phyloP scores from a whole-genome alignment of 2,797 vertebrate genomes.

The Lutra lutra region DNA sequence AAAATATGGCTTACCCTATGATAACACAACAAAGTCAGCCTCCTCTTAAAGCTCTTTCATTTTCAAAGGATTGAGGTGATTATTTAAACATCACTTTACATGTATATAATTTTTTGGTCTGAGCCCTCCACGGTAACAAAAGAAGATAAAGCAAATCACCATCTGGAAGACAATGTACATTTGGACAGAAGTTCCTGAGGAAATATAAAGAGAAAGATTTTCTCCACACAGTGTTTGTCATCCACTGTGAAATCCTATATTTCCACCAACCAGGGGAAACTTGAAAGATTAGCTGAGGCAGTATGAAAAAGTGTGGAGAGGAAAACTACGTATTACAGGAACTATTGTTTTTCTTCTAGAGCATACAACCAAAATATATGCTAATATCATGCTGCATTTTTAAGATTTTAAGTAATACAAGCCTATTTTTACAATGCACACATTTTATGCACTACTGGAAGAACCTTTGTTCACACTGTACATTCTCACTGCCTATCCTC shows the following conservation, averaged over 20 bases:
- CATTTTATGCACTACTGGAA: not conserved
- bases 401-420: not conserved
- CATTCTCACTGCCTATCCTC: not conserved
- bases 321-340: not conserved
- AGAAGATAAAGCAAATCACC: not conserved
- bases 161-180: constrained; percentile 5
- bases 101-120: not conserved
- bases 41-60: not conserved
- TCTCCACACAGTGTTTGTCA: not conserved
- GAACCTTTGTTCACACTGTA: not conserved
- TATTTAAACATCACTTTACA: constrained; percentile 16
- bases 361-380: not conserved
- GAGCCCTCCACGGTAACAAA: not conserved
- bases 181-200: constrained; percentile 33
- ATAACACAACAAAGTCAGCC: not conserved
- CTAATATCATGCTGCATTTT: not conserved
- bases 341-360: not conserved
- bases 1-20: not conserved
- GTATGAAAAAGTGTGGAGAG: not conserved
- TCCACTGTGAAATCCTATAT: not conserved
- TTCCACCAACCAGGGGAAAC: not conserved
- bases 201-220: not conserved
- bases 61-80: not conserved
- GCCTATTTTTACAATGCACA: not conserved
- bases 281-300: not conserved